Base-by-base conservation (phyloP, 2,888 invertebrate species). In the Plebejus melissa region DNA sequence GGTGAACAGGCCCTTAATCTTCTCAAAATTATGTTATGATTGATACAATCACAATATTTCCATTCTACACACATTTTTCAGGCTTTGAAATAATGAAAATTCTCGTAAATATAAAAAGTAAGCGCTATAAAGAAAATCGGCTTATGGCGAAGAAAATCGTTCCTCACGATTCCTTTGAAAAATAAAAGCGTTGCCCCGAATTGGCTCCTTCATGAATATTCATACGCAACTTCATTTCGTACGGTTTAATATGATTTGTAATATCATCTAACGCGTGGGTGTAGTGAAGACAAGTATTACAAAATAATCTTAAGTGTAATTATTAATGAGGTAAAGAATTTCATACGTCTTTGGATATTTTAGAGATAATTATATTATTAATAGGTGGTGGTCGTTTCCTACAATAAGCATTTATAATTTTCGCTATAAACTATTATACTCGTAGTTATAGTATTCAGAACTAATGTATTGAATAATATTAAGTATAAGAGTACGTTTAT, bases 71-170 rank as follows among this genome's bases (percentile, higher is more conserved):
- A 32, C 32, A 65, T 32, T 13, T 65, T 32, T 32, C 28, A 65
- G 4, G 32, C 65, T 32, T 4, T 4, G 32, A n/a, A 41, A 70
- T n/a, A 70, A 70, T 41, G 41, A 41, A 41, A 36, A 70, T 41
- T 41, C 69, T 38, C 70, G 41, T 70, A 70, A 70, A 70, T 41
- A 22, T 69, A 22, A 46, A 71, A 50, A 71, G 28, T 28, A 28
- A 2, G 71, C 5, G 71, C 71, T 50, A 46, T 22, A 71, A 46
- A 71, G n/a, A 28, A 71, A 71, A 71, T 71, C 71, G 71, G 71
- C 71, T 71, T 71, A 50, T 4, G 71, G 28, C 28, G 16, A 71
- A 71, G 41, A 71, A 41, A 71, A 71, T 46, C 46, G 71, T 50
- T 28, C 46, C 4, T 46, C 41, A 28, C 36, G 22, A 71, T 41